Percentiles rank a stretch among this genome's conserved stretches.
phyloP scores from a whole-genome alignment of 2,888 invertebrate species.

The Tinea pellionella region DNA sequence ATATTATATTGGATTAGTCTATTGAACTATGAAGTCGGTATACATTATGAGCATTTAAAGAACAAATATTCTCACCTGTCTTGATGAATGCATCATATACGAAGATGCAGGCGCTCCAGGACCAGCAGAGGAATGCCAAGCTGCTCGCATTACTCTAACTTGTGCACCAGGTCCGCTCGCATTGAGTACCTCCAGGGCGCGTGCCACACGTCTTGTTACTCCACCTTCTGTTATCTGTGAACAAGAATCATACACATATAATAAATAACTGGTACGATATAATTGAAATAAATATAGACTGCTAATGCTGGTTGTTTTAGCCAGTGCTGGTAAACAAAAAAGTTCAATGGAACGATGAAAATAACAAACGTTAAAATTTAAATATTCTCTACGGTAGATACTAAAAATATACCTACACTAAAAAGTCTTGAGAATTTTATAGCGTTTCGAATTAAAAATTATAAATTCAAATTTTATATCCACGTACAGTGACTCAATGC shows the following conservation, averaged over 20 bases:
- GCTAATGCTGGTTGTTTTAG: too few relatives aligned
- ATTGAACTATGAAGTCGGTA: neutral
- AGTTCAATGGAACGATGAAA: too few relatives aligned
- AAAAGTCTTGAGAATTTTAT: neutral
- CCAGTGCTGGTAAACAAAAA: too few relatives aligned
- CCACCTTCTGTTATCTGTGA: conserved; percentile 56
- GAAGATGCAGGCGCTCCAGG: conserved; percentile 52
- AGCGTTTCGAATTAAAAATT: neutral
- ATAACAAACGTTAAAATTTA: neutral
- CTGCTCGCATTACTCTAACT: conserved; percentile 77
- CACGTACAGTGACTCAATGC: neutral
- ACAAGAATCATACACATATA: too few relatives aligned
- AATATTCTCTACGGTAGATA: neutral
- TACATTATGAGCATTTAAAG: neutral
- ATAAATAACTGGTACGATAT: too few relatives aligned
- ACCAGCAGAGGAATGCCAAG: conserved; percentile 56
- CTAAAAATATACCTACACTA: neutral
- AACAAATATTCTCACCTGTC: conserved; percentile 35
- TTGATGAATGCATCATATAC: conserved; percentile 55
- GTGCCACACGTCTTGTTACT: conserved; percentile 61
- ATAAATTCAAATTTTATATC: neutral
- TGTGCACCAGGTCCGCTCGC: conserved; percentile 75
- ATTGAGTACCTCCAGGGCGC: conserved; percentile 76
- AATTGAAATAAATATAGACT: too few relatives aligned
- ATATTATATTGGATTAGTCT: conserved; percentile 1